A percentile compares a stretch with the other conserved stretches of the same genome.
Evolutionary conservation across 2,797 vertebrate species (phyloP).

Genomic region (Phrynocephalus vlangalii): DNA sequence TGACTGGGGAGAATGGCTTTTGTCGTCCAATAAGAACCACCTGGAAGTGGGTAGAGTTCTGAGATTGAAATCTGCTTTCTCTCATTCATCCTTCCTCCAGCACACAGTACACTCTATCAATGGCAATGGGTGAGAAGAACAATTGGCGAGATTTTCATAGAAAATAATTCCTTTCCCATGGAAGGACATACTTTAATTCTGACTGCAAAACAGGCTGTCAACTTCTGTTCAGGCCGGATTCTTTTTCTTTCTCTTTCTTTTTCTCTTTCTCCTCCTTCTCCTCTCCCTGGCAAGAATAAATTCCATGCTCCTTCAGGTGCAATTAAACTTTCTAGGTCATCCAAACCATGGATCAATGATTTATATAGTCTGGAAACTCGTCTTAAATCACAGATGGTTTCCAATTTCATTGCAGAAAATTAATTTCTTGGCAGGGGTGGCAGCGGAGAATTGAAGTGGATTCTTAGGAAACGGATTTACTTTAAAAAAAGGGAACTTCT

Average conservation of each 20-base stretch:
- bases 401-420: slow-evolving; percentile 44
- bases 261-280: background rate
- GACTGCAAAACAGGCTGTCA: slow-evolving; percentile 37
- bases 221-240: slow-evolving; percentile 40
- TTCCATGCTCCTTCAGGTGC: background rate
- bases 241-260: background rate
- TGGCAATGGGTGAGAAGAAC: slow-evolving; percentile 59
- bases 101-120: slow-evolving; percentile 53
- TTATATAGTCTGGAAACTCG: slow-evolving; percentile 33
- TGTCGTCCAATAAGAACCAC: background rate
- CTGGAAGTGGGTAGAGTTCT: background rate
- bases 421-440: background rate
- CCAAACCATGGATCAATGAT: slow-evolving; percentile 19
- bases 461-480: slow-evolving; percentile 16
- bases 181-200: slow-evolving; percentile 2
- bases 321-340: slow-evolving; percentile 19
- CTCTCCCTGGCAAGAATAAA: slow-evolving; percentile 22
- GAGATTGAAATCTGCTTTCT: slow-evolving; percentile 46
- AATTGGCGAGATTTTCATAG: slow-evolving; percentile 60
- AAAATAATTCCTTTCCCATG: slow-evolving; percentile 51
- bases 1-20: background rate
- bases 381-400: slow-evolving; percentile 45
- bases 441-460: background rate
- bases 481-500: background rate
- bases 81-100: slow-evolving; percentile 58